These are phyloP conservation scores for Helarctos malayanus DNA, from an alignment of 2,797 vertebrate genomes.

Conservation along the genomic window DNA sequence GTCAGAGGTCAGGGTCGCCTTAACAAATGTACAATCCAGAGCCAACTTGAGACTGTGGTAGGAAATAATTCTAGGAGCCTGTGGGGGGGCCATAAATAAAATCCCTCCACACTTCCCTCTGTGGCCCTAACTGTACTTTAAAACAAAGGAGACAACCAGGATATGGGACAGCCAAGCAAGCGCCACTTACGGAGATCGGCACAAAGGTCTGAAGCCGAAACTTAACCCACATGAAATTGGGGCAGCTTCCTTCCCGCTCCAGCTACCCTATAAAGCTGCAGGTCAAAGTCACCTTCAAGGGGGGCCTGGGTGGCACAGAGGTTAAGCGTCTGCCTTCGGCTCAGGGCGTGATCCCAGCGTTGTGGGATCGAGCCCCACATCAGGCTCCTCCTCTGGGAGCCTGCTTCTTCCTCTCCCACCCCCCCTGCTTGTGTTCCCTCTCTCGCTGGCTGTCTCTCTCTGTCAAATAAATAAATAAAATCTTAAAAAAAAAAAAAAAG, in stretches of 20 bases:
- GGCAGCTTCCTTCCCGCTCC: neutral
- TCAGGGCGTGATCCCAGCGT: too few species aligned
- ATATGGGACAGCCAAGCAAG: neutral
- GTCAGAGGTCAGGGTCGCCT: neutral
- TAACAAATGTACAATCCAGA: neutral
- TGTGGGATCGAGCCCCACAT: too few species aligned
- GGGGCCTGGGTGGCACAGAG: too few species aligned
- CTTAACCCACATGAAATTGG: neutral
- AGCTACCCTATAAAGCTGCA: neutral
- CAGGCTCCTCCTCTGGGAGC: too few species aligned
- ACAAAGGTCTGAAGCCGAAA: neutral
- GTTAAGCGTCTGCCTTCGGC: too few species aligned
- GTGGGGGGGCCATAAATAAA: neutral
- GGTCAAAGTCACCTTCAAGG: neutral
- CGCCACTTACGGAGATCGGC: neutral
- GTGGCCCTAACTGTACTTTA: neutral
- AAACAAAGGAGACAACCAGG: neutral
- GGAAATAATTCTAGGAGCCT: constrained; percentile 15
- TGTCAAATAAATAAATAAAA: too few species aligned
- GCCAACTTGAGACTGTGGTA: neutral
- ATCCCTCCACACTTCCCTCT: neutral
- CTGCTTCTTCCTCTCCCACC: too few species aligned
- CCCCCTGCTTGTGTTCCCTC: too few species aligned
- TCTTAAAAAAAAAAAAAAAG: neutral
- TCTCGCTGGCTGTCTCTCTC: too few species aligned